Percentiles rank a stretch among this genome's conserved stretches.
These are phyloP conservation scores for Drosophila oshimai DNA, from an alignment of 1,140 invertebrate genomes.

Conservation along the genomic window DNA sequence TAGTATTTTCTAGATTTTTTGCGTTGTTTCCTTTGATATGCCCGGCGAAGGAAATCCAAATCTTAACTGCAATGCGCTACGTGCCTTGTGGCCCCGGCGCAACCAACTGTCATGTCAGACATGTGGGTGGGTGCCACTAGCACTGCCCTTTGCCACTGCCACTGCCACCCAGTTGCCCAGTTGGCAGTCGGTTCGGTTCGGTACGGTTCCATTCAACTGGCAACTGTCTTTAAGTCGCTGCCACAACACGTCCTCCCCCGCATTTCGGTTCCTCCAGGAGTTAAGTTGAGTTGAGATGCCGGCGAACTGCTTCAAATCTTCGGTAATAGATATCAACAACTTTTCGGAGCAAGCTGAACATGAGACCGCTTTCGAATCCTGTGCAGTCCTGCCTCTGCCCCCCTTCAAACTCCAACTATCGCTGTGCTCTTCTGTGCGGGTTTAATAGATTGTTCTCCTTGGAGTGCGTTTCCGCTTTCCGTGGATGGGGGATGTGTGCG, in stretches of 20 bases:
- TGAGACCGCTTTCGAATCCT: slow-evolving; percentile 8
- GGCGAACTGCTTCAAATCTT: slow-evolving; percentile 75
- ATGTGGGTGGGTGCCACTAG: slow-evolving; percentile 18
- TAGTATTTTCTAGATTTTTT: slow-evolving; percentile 71
- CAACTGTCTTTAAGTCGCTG: slow-evolving; percentile 66
- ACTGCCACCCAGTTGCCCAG: slow-evolving; percentile 17
- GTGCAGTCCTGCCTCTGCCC: not conserved
- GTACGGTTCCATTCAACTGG: slow-evolving; percentile 74
- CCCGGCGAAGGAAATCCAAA: slow-evolving; percentile 70
- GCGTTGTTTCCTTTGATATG: slow-evolving; percentile 49
- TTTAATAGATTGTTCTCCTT: slow-evolving; percentile 59
- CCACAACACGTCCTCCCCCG: slow-evolving; percentile 5
- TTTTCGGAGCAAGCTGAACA: slow-evolving; percentile 54
- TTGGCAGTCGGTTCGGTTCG: slow-evolving; percentile 29
- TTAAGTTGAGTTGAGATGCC: slow-evolving; percentile 70
- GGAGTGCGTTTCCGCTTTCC: slow-evolving; percentile 20
- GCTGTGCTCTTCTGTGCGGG: slow-evolving; percentile 34
- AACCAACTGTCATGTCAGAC: slow-evolving; percentile 73
- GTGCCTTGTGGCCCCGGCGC: slow-evolving; percentile 60
- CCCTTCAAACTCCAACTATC: too few species aligned
- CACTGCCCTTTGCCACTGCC: not conserved
- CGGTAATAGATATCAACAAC: slow-evolving; percentile 77
- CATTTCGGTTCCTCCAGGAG: slow-evolving; percentile 16
- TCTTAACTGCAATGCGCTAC: slow-evolving; percentile 78
- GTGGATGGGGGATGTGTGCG: not conserved